Evolutionary conservation across 2,888 invertebrate species (phyloP), one percentile per base, ranked within the genome.

Genomic region (Heteromurus nitidus): DNA sequence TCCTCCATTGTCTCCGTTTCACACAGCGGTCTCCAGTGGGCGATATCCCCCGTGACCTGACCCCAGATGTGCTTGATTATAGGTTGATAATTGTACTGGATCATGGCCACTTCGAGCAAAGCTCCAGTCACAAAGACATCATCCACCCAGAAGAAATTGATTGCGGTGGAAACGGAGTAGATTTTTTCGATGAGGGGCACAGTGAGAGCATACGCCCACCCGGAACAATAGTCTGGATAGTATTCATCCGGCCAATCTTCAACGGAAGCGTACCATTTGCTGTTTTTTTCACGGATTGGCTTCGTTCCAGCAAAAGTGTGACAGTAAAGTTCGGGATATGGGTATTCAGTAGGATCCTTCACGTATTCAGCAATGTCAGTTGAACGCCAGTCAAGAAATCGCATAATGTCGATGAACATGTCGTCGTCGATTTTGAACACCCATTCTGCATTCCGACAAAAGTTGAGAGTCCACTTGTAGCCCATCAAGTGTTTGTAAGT

Each of bases 131-230:
- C 73, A 20, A 62, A 79, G 16, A 90, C 90, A 86, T 91, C 91
- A 82, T 91, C 91, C 36, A 91, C 89, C 91, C 91, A 91, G 86
- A 91, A 90, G 82, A 90, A 90, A 26, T 88, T 88, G 2, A 82
- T 81, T 1, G 88, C 88, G n/a, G 88, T 86, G 30, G 88, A 86
- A 3, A 89, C 88, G 0, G 88, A 88, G 65, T 88, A 88, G 83
- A 91, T 85, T 3, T 85, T 83, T 20, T 82, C 55, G 3, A 87
- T 84, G 5, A 88, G 64, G 58, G 87, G 85, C 0, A 87, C 87
- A 1, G 88, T 87, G 1, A 87, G 82, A 7, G 88, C 84, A 74
- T 88, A 88, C 5, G 86, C 70, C 44, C 70, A 53, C 16, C 70
- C 79, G 3, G 26, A 13, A 28, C 79, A 79, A 20, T 65, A 79